Base-by-base conservation (phyloP, 2,797 vertebrate genomes). In the Sparus aurata region DNA sequence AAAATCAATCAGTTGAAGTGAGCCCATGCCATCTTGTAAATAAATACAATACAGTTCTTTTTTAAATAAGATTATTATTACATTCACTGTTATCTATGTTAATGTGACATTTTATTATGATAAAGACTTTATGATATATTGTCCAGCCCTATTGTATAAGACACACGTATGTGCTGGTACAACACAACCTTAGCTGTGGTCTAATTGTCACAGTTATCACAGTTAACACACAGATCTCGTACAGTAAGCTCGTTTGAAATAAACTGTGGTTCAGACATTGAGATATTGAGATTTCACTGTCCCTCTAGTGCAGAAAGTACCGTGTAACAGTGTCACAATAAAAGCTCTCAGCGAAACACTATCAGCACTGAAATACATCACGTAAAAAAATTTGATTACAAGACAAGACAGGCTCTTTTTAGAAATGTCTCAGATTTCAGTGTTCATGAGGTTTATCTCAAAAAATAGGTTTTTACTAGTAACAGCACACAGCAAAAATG, bases 291-390 rank as follows among this genome's bases (percentile, higher is more conserved):
- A 79, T 18, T 61, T 63, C 45, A 46, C 62, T 20, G 60, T 27
- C 10, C 16, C 16, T 72, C 46, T 76, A 71, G 77, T 75, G 75
- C 72, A 75, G 34, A 74, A 79, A 83, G 58, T 69, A 81, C 69
- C 52, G 67, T 79, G 61, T 43, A 69, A 79, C 69, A 71, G 75
- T 82, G 79, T 83, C 50, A 83, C 79, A 59, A 65, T 66, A 67
- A 75, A 80, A 80, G 83, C 77, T 78, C 74, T 60, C 50, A 75
- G 72, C 77, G 63, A 83, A 85, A 62, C 73, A 58, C 59, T 53
- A 63, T 16, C 22, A 55, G 65, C 63, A 79, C 71, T 66, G 46
- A 69, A 34, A 78, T 45, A 79, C 45, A 10, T 49, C 47, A 75
- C 66, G 49, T 30, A 38, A 15, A 67, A 72, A 75, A 64, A 41